These are phyloP conservation scores for Pomacea maculata DNA, from an alignment of 1,140 invertebrate species.

Conservation along the genomic window DNA sequence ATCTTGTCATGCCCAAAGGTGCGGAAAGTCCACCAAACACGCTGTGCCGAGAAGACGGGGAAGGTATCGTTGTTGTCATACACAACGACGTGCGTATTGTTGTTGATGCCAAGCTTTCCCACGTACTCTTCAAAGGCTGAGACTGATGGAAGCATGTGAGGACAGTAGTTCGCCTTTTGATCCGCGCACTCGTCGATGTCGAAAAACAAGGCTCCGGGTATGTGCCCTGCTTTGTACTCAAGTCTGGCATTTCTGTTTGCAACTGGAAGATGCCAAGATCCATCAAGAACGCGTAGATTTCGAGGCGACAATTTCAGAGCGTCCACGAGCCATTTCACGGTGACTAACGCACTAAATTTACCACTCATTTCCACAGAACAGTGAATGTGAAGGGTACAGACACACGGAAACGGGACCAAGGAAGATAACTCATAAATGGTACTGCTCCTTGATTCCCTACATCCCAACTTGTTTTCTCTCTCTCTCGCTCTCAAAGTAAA, in stretches of 20 bases:
- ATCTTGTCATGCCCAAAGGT: slow-evolving; percentile 57
- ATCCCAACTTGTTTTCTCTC: too few relatives aligned
- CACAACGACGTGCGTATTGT: slow-evolving; percentile 58
- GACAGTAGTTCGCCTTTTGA: slow-evolving; percentile 33
- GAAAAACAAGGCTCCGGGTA: slow-evolving; percentile 59
- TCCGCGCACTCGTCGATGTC: slow-evolving; percentile 58
- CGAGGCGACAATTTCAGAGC: slow-evolving; percentile 3
- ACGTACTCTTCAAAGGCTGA: slow-evolving; percentile 57
- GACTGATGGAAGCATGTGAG: slow-evolving; percentile 53
- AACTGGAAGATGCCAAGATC: slow-evolving; percentile 55
- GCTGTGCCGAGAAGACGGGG: slow-evolving; percentile 56
- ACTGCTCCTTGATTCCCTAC: too few relatives aligned
- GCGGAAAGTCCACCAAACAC: slow-evolving; percentile 62
- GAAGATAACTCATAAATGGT: too few relatives aligned
- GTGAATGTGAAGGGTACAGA: too few relatives aligned
- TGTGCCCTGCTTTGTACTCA: slow-evolving; percentile 55
- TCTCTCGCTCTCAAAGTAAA: too few relatives aligned
- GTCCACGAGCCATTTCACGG: slow-evolving; percentile 38
- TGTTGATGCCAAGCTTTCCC: slow-evolving; percentile 56
- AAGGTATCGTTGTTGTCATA: slow-evolving; percentile 57
- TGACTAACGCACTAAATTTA: slow-evolving; percentile 24
- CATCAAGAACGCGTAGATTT: slow-evolving; percentile 51
- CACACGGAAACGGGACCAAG: too few relatives aligned
- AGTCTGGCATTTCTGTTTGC: slow-evolving; percentile 38
- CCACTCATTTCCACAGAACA: too few relatives aligned